A percentile compares a stretch with the other conserved stretches of the same genome.
Conservation (phyloP, 2,797 vertebrate species). For the Nannoperca obscura region DNA sequence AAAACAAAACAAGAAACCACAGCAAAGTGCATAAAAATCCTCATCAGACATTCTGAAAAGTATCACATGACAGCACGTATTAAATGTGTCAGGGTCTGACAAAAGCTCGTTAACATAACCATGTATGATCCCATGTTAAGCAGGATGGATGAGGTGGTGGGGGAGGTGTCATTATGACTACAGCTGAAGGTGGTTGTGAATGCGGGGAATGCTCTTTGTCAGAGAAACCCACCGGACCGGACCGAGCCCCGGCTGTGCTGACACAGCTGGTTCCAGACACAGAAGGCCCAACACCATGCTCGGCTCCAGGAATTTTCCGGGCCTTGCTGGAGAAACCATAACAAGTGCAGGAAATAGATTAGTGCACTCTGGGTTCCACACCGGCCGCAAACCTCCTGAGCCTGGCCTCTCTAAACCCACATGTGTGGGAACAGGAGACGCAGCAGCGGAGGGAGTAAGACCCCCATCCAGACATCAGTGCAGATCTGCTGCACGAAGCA, state of each 20-base stretch:
- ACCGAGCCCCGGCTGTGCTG: slow-evolving; percentile 84
- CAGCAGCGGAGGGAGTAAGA: slow-evolving; percentile 37
- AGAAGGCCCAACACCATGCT: slow-evolving; percentile 73
- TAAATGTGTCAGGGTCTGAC: slow-evolving; percentile 53
- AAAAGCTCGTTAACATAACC: slow-evolving; percentile 46
- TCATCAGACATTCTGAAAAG: slow-evolving; percentile 50
- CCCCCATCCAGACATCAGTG: slow-evolving; percentile 52
- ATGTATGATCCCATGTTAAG: slow-evolving; percentile 48
- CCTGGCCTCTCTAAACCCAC: slow-evolving; percentile 78
- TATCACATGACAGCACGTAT: slow-evolving; percentile 57
- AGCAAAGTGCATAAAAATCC: slow-evolving; percentile 60
- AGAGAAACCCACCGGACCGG: slow-evolving; percentile 59
- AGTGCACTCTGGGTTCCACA: slow-evolving; percentile 87
- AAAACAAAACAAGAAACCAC: slow-evolving; percentile 53
- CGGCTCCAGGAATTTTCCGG: slow-evolving; percentile 81
- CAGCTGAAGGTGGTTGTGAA: slow-evolving; percentile 43
- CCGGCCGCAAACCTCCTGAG: slow-evolving; percentile 77
- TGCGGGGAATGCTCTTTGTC: slow-evolving; percentile 29
- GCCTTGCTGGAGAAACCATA: slow-evolving; percentile 91
- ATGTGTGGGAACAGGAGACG: slow-evolving; percentile 80
- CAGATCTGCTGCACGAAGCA: slow-evolving; percentile 19
- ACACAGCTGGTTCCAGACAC: slow-evolving; percentile 87
- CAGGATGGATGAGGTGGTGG: slow-evolving; percentile 67
- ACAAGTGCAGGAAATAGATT: slow-evolving; percentile 96
- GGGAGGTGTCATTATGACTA: slow-evolving; percentile 52